These are phyloP conservation scores for Scaptomyza parva DNA, from an alignment of 2,888 invertebrate genomes.

Conservation along the genomic window DNA sequence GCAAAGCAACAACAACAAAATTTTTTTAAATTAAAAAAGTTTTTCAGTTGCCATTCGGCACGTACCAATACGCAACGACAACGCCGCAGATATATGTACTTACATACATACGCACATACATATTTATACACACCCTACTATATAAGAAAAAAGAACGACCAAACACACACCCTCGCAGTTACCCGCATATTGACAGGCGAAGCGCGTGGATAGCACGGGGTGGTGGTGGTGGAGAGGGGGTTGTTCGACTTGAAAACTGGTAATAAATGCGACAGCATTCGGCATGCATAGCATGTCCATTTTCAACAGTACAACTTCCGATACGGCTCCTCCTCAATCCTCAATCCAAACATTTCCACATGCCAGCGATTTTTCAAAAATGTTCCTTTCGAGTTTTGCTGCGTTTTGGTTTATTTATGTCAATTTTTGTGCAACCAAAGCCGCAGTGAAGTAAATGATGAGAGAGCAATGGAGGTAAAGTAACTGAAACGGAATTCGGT, in stretches of 20 bases:
- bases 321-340: neutral
- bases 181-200: slow-evolving; percentile 46
- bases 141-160: slow-evolving; percentile 16
- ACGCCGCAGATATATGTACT: slow-evolving; percentile 44
- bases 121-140: neutral
- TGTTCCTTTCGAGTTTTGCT: slow-evolving; percentile 45
- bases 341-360: slow-evolving; percentile 29
- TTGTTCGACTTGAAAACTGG: slow-evolving; percentile 43
- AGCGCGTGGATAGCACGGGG: neutral
- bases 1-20: slow-evolving; percentile 49
- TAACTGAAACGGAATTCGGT: slow-evolving; percentile 8
- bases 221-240: neutral
- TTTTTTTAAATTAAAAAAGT: slow-evolving; percentile 76
- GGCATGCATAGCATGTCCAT: slow-evolving; percentile 77
- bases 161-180: slow-evolving; percentile 10
- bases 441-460: slow-evolving; percentile 15
- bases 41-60: slow-evolving; percentile 74
- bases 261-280: slow-evolving; percentile 75
- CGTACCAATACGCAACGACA: slow-evolving; percentile 76
- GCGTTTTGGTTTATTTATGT: slow-evolving; percentile 68
- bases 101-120: slow-evolving; percentile 34
- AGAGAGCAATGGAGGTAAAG: slow-evolving; percentile 4
- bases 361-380: slow-evolving; percentile 66
- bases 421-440: slow-evolving; percentile 59
- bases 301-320: slow-evolving; percentile 48